Evolutionary conservation across 2,888 invertebrate species (phyloP), one percentile per base, ranked within the genome.

Genomic region (Agriotes lineatus): DNA sequence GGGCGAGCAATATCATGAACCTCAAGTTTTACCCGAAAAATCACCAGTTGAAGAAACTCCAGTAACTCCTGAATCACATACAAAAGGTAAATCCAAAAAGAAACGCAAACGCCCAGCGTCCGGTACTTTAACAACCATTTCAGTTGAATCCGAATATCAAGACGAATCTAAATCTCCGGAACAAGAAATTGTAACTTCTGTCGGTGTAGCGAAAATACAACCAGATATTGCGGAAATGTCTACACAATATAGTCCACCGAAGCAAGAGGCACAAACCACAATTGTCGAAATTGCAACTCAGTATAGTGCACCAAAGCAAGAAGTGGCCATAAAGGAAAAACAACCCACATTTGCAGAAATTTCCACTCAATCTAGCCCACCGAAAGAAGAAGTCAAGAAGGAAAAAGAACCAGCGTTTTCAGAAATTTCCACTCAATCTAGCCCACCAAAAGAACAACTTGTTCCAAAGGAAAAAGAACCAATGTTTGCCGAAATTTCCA

Each of bases 71-170:
- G 39, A 35, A 30, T 16, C 20, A 54, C 70, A 73, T 18, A 58
- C 70, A 1, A 70, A 71, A 64, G 37, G 54, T 6, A 62, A 74
- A 56, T 54, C 60, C 1, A 42, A 52, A 37, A 74, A 74, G 69
- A 80, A 80, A 67, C 68, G 77, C 20, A 61, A 75, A 61, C 12
- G 19, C 18, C 25, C 7, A 35, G 33, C 20, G n/a, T n/a, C 56
- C 19, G 56, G 35, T 18, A 56, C 56, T 10, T 37, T 37, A 56
- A 12, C 20, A 18, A 42, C 19, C 1, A 56, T 35, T 56, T 37
- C 42, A 3, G 18, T 22, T 42, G 42, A 22, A 42, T 10, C 25
- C 0, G 58, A 42, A 5, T 10, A 44, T 18, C 18, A 44, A 20
- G 20, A 1, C 6, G 44, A 20, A 19, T 2, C 18, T 18, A n/a